A percentile compares a stretch with the other conserved stretches of the same genome.
phyloP scores from a whole-genome alignment of 2,113 vertebrate species.

The Balaenoptera acutorostrata region DNA sequence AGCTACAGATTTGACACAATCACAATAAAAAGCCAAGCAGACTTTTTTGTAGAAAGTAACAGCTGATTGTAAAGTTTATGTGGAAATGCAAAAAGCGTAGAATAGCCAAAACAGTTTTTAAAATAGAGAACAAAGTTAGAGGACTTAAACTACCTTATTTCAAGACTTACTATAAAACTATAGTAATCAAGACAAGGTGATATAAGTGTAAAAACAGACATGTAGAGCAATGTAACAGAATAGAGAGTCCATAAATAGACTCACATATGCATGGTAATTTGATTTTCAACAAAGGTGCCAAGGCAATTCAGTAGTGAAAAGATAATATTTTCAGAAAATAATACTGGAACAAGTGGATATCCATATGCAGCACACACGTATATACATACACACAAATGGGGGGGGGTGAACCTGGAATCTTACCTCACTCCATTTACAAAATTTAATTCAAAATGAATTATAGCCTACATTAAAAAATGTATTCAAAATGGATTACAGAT shows the following conservation, averaged over 20 bases:
- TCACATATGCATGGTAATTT: not conserved
- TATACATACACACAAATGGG: not conserved
- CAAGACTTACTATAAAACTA: slow-evolving; percentile 4
- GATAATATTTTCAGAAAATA: not conserved
- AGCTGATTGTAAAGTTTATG: not conserved
- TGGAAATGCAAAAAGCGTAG: not conserved
- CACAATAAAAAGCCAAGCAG: not conserved
- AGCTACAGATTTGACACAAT: not conserved
- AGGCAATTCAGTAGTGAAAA: not conserved
- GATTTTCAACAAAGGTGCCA: not conserved
- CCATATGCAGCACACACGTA: not conserved
- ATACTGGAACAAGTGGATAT: not conserved
- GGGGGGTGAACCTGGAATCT: not conserved
- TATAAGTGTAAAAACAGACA: not conserved
- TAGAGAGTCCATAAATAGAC: not conserved
- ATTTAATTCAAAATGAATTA: not conserved
- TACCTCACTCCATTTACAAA: not conserved
- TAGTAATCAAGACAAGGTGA: not conserved
- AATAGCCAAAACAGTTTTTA: not conserved
- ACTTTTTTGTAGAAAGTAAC: not conserved
- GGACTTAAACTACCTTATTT: not conserved
- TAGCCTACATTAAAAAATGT: not conserved
- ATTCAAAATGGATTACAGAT: not conserved
- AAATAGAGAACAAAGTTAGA: not conserved
- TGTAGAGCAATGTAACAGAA: not conserved